Conservation (phyloP, 2,797 vertebrate species). For the Hippocampus kuda region DNA sequence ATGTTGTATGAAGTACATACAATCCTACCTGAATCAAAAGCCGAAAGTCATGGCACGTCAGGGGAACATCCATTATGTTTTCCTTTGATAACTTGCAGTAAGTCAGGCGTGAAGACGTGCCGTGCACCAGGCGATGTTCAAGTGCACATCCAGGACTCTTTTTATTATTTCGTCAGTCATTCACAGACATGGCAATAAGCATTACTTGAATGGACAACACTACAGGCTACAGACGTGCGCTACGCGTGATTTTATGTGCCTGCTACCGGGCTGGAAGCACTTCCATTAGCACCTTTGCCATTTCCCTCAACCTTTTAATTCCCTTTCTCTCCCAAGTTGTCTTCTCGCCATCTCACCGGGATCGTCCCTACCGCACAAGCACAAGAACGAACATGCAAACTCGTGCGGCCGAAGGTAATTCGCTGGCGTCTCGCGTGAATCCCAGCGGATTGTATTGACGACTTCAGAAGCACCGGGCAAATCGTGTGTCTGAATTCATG, state of each 20-base stretch:
- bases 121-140: not conserved
- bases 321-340: constrained; percentile 8
- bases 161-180: not conserved
- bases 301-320: constrained; percentile 11
- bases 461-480: constrained; percentile 41
- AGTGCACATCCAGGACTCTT: not conserved
- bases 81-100: not conserved
- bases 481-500: constrained; percentile 55
- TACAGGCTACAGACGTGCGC: constrained; percentile 28
- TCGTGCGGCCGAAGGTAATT: not conserved
- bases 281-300: not conserved
- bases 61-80: not conserved
- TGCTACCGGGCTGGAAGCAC: constrained; percentile 12
- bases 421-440: not conserved
- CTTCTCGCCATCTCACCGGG: constrained; percentile 1
- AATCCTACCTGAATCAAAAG: not conserved
- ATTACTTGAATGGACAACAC: constrained; percentile 14
- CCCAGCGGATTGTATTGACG: constrained; percentile 40
- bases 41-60: not conserved
- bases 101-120: not conserved
- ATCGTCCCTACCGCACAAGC: not conserved
- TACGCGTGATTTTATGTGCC: constrained; percentile 40
- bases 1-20: not conserved
- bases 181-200: constrained; percentile 14
- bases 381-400: constrained; percentile 12